Evolutionary conservation across 2,797 vertebrate species (phyloP).

Genomic region (Botia kubotai): DNA sequence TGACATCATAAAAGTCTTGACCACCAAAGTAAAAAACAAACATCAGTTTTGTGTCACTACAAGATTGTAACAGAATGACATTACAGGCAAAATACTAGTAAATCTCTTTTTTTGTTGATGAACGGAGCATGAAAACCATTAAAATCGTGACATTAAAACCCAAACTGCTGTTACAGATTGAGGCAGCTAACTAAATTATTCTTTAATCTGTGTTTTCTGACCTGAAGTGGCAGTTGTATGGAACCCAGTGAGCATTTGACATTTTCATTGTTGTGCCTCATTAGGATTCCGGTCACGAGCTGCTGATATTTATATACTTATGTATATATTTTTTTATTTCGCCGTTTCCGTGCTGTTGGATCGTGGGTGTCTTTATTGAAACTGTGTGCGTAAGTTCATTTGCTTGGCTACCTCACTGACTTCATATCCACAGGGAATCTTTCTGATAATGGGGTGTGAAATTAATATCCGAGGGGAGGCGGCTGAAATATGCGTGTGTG

Average conservation of each 20-base stretch:
- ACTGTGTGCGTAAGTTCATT: constrained; percentile 67
- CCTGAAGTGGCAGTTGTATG: constrained; percentile 57
- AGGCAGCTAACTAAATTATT: constrained; percentile 13
- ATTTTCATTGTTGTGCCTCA: constrained; percentile 74
- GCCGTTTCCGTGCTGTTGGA: constrained; percentile 55
- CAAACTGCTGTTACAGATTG: not conserved
- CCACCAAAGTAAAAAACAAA: not conserved
- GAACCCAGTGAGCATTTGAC: constrained; percentile 69
- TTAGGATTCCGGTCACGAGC: constrained; percentile 69
- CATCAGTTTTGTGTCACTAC: not conserved
- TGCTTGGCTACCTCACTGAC: constrained; percentile 75
- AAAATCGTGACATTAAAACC: constrained; percentile 22
- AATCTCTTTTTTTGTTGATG: not conserved
- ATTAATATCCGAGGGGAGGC: constrained; percentile 82
- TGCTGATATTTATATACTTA: constrained; percentile 67
- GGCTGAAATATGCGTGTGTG: constrained; percentile 57
- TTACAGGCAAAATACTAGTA: not conserved
- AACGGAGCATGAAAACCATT: constrained; percentile 29
- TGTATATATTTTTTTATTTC: constrained; percentile 61
- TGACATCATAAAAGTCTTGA: not conserved
- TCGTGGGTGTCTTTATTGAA: constrained; percentile 62
- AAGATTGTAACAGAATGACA: not conserved
- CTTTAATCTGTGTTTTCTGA: constrained; percentile 48
- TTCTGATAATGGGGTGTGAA: constrained; percentile 89
- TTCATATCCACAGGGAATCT: constrained; percentile 83